These are phyloP conservation scores for Tetrao urogallus DNA, from an alignment of 2,113 vertebrate genomes.

Conservation along the genomic window DNA sequence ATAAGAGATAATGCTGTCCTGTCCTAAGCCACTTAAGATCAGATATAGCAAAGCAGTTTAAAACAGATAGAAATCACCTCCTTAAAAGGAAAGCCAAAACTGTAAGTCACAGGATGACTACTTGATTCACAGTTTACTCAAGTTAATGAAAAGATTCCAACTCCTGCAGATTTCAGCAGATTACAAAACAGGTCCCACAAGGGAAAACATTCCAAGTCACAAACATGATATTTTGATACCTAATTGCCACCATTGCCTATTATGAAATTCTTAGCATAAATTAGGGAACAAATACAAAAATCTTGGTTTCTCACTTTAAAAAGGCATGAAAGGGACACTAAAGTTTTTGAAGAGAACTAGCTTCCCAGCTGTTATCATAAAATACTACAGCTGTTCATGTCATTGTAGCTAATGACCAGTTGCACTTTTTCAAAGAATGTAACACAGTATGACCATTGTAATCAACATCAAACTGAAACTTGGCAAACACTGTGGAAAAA, in stretches of 20 bases:
- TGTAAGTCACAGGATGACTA: not conserved
- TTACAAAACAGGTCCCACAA: conserved; percentile 47
- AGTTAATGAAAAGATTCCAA: conserved; percentile 30
- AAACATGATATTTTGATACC: conserved; percentile 10
- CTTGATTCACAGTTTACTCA: conserved; percentile 43
- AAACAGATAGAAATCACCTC: not conserved
- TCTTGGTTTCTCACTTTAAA: conserved; percentile 38
- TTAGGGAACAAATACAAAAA: conserved; percentile 54
- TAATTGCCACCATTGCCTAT: conserved; percentile 38
- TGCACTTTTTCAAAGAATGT: conserved; percentile 41
- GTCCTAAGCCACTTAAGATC: not conserved
- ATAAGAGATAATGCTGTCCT: not conserved
- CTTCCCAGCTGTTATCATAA: conserved; percentile 64
- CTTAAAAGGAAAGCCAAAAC: not conserved
- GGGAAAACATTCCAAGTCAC: conserved; percentile 23
- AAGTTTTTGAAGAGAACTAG: conserved; percentile 59
- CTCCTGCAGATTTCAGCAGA: not conserved
- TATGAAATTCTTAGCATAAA: conserved; percentile 50
- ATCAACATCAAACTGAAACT: conserved; percentile 28
- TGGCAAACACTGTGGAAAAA: conserved; percentile 4
- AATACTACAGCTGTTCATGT: conserved; percentile 60
- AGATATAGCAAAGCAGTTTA: not conserved
- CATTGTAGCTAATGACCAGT: conserved; percentile 57
- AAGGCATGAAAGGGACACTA: conserved; percentile 50
- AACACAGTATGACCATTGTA: conserved; percentile 61